A percentile compares a stretch with the other conserved stretches of the same genome.
phyloP scores from a whole-genome alignment of 2,797 vertebrate species.

The Melanotaenia maccullochi region DNA sequence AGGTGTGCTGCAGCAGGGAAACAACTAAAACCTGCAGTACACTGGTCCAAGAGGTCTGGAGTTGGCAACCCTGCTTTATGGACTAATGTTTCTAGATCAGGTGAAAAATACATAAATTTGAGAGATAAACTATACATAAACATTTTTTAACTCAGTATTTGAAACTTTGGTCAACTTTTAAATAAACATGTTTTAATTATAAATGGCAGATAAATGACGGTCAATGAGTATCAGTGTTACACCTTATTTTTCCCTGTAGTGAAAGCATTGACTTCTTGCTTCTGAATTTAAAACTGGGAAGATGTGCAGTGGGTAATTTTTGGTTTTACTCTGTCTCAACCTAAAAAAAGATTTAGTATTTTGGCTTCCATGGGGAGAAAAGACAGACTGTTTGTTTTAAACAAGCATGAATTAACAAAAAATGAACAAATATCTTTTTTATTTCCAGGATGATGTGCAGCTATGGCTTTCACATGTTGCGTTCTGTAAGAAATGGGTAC shows the following conservation, averaged over 20 bases:
- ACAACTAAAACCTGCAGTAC: too few relatives aligned
- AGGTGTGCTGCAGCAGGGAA: too few relatives aligned
- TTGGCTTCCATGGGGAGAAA: background rate
- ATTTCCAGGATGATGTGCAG: slow-evolving; percentile 89
- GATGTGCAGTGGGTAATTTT: background rate
- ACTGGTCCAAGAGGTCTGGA: too few relatives aligned
- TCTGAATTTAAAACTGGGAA: background rate
- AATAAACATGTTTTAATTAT: background rate
- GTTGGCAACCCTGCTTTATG: too few relatives aligned
- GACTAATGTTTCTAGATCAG: too few relatives aligned
- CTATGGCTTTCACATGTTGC: slow-evolving; percentile 95
- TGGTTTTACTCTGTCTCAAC: background rate
- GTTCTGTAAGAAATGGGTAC: slow-evolving; percentile 98
- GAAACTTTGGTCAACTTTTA: background rate
- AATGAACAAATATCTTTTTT: background rate
- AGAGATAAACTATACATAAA: too few relatives aligned
- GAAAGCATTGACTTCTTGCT: too few relatives aligned
- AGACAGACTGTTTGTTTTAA: background rate
- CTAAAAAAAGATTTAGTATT: background rate
- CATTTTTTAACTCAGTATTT: too few relatives aligned
- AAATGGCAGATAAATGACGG: background rate
- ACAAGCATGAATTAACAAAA: background rate
- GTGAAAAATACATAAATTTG: too few relatives aligned
- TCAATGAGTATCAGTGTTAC: too few relatives aligned
- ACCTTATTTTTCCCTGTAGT: background rate